Conservation (phyloP, 2,888 invertebrate species). For the Caenorhabditis sp. region DNA sequence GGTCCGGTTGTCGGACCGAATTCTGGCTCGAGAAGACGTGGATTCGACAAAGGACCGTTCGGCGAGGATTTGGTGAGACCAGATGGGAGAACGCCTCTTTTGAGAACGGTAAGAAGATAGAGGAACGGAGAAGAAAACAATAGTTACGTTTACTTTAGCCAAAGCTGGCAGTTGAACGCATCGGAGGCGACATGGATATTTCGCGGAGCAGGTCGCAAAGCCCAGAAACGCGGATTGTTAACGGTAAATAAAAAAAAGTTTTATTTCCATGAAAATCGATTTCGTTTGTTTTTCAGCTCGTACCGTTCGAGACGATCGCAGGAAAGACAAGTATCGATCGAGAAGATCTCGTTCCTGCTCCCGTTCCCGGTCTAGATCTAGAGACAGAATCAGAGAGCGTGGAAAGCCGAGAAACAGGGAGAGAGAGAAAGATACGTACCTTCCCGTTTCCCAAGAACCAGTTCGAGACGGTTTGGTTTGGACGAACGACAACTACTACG, state of each 20-base stretch:
- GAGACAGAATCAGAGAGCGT: neutral
- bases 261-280: no score
- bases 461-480: constrained; percentile 33
- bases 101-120: constrained; percentile 19
- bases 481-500: constrained; percentile 27
- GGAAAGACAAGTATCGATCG: neutral
- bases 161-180: constrained; percentile 12
- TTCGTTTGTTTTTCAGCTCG: constrained; percentile 19
- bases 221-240: constrained; percentile 14
- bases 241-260: constrained; percentile 6
- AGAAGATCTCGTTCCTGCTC: constrained; percentile 7
- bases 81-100: constrained; percentile 14
- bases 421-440: neutral
- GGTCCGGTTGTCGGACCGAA: neutral
- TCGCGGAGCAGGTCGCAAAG: constrained; percentile 35
- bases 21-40: constrained; percentile 16
- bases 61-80: constrained; percentile 26
- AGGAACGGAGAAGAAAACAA: neutral
- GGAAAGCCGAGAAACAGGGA: neutral
- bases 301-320: constrained; percentile 28
- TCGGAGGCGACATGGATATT: constrained; percentile 53
- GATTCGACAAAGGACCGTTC: constrained; percentile 39
- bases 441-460: neutral
- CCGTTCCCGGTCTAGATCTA: constrained; percentile 6
- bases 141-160: constrained; percentile 11